Base-by-base conservation (phyloP, 2,797 vertebrate species). In the Cynodonichthys magdalenae region DNA sequence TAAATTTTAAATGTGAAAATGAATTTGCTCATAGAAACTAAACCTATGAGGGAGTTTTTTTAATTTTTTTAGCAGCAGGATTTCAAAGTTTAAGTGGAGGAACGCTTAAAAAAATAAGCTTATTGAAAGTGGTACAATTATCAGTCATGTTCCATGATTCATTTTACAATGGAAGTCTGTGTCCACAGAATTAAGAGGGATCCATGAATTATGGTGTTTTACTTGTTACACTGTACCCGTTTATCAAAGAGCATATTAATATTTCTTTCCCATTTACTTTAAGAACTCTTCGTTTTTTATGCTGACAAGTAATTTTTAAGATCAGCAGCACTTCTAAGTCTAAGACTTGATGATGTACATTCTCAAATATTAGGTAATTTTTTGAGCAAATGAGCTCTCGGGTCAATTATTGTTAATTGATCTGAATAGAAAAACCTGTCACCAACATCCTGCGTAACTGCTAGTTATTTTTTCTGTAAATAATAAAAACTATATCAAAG, bases 331-430 rank as follows among this genome's bases (percentile, higher is more conserved):
- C 39, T 28, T 24, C 28, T 12, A n/a, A 11, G 15, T 19, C 42
- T 18, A 1, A 10, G 48, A 42, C n/a, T 66, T 15, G 46, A 19
- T 51, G 3, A 27, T 45, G 2, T 44, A 42, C 42, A 51, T 46
- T 18, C 36, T 39, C 10, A 27, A 19, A 53, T 19, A 50, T 41
- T n/a, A 34, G 20, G 0, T 56, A 34, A 41, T 0, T 8, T 58
- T 65, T 59, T 59, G 6, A 49, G 29, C 62, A 66, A 59, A 31
- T 39, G 28, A 45, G 41, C 53, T 65, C 45, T 54, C 44, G 28
- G 49, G 39, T 69, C 4, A 52, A 28, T n/a, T 51, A 66, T 49
- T 59, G 19, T 47, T 63, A 71, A 48, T 71, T 51, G 36, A 34
- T 31, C 31, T 34, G 45, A 36, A 5, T 27, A 9, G 10, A 41